phyloP scores from a whole-genome alignment of 2,888 invertebrate genomes.

The Nephrotoma appendiculata region DNA sequence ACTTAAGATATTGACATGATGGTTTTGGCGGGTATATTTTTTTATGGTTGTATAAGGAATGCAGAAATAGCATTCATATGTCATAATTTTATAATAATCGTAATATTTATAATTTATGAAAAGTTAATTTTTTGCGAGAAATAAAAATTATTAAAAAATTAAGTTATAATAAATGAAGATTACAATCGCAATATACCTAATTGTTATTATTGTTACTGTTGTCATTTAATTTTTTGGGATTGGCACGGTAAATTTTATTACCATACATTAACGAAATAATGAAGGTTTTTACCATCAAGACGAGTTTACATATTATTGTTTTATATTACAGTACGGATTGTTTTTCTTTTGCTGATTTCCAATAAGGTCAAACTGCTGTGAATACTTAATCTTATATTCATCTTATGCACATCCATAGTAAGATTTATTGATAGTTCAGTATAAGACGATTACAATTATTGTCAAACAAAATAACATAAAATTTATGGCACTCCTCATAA shows the following conservation, averaged over 20 bases:
- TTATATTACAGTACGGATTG: neutral
- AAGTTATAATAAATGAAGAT: neutral
- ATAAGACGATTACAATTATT: neutral
- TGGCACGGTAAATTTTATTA: neutral
- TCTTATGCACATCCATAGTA: neutral
- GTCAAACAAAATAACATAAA: neutral
- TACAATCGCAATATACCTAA: neutral
- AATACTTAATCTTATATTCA: neutral
- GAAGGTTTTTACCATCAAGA: neutral
- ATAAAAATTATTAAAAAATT: neutral
- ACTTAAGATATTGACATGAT: neutral
- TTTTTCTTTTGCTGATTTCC: neutral
- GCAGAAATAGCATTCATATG: neutral
- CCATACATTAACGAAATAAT: neutral
- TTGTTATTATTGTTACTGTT: neutral
- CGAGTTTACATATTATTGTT: neutral
- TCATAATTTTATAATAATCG: neutral
- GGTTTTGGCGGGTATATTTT: neutral
- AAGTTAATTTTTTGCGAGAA: neutral
- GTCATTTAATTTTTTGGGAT: neutral
- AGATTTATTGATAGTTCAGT: neutral
- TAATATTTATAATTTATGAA: neutral
- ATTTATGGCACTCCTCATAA: neutral
- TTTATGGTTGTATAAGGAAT: neutral
- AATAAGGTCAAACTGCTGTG: neutral